phyloP scores from a whole-genome alignment of 2,797 vertebrate species.

The Arremon aurantiirostris region DNA sequence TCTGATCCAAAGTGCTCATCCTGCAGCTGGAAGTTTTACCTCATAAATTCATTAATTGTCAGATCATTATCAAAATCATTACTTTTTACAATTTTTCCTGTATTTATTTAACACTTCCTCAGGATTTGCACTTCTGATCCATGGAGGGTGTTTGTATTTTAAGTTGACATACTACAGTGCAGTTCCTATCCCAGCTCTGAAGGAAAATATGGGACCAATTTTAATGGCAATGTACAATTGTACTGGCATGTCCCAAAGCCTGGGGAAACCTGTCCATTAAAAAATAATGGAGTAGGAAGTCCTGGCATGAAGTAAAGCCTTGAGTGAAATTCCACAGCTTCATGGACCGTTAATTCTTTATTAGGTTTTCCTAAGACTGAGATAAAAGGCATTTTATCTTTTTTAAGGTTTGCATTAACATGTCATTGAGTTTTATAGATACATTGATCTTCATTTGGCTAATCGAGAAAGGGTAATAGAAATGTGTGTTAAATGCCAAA shows the following conservation, averaged over 20 bases:
- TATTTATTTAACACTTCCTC: not conserved
- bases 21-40: not conserved
- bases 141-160: not conserved
- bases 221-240: not conserved
- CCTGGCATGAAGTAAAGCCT: conserved; percentile 69
- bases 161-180: not conserved
- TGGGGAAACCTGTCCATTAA: conserved; percentile 56
- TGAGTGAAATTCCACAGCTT: conserved; percentile 73
- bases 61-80: not conserved
- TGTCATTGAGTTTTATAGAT: conserved; percentile 72
- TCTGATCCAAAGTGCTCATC: not conserved
- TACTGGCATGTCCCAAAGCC: conserved; percentile 20
- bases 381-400: conserved; percentile 77
- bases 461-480: conserved; percentile 61
- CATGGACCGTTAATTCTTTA: conserved; percentile 79
- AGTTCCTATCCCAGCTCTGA: not conserved
- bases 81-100: not conserved
- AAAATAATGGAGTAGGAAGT: conserved; percentile 75
- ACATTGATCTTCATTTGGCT: conserved; percentile 73
- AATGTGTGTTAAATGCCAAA: conserved; percentile 43
- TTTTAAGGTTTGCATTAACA: conserved; percentile 75
- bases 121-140: not conserved
- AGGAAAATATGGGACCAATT: not conserved
- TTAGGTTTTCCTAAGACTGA: conserved; percentile 78
- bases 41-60: not conserved